Evolutionary conservation across 1,140 invertebrate species (phyloP), one percentile per base, ranked within the genome.

Genomic region (Spodoptera litura): DNA sequence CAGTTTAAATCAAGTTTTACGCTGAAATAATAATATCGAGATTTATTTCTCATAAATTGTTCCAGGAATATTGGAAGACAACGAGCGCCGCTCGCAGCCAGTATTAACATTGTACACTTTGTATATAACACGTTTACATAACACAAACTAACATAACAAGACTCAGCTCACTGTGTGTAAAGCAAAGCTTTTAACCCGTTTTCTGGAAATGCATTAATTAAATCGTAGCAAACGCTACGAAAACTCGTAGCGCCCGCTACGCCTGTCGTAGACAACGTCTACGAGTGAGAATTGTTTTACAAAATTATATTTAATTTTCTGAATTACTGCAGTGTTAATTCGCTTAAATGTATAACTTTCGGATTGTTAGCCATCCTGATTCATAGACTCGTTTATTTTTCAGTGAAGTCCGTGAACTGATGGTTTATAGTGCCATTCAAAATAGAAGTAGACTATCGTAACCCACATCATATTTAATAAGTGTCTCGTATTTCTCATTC

Each of bases 151-250:
- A 64, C 58, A 74, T 74, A 74, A 74, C 53, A 55, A 78, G 70
- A 73, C 55, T 62, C 4, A 61, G 55, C 66, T 71, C 68, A 71
- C 49, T 78, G 74, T 72, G 58, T 75, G 68, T 78, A 78, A 71
- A 73, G 70, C 66, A 71, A 61, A 78, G 68, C 66, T 71, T 78
- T 78, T 72, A 72, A 78, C 66, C 70, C 58, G 68, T 78, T 75
- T 78, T 78, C 68, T 49, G 62, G 49, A 77, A 80, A 56, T 80
- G 64, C 73, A 77, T 64, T 80, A 80, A 80, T 80, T 80, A 80
- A 72, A 71, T 80, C 73, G 73, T 80, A 80, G 73, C 66, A 58
- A 76, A 73, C n/a, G 5, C 35, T 64, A 44, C 59, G 59, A 44
- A 44, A 44, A 44, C 38, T 31, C 31, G 59, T 35, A 25, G 25